Evolutionary conservation across 2,888 invertebrate genomes (phyloP).

Genomic region (Drosophila percnosoma): DNA sequence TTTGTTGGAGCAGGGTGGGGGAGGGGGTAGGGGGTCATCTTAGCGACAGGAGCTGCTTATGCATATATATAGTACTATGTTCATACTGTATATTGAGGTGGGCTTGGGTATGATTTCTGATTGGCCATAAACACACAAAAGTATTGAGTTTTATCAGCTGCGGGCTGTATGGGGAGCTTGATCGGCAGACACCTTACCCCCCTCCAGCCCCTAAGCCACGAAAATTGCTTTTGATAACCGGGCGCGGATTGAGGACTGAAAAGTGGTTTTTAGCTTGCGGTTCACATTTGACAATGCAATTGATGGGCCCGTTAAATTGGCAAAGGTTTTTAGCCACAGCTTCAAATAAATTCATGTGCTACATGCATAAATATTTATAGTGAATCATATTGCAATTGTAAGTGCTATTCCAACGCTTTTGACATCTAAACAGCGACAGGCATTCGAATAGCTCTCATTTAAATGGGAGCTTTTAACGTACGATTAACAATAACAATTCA

Average conservation of each 20-base stretch:
- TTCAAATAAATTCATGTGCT: slow-evolving; percentile 35
- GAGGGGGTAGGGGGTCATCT: not conserved
- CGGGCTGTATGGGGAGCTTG: slow-evolving; percentile 69
- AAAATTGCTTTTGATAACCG: slow-evolving; percentile 78
- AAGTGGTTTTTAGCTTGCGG: slow-evolving; percentile 73
- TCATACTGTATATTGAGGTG: slow-evolving; percentile 56
- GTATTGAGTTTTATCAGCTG: slow-evolving; percentile 81
- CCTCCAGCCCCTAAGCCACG: slow-evolving; percentile 13
- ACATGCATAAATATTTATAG: slow-evolving; percentile 38
- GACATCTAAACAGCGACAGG: slow-evolving; percentile 48
- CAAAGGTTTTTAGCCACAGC: slow-evolving; percentile 32
- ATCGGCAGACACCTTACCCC: slow-evolving; percentile 7
- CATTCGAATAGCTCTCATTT: slow-evolving; percentile 30
- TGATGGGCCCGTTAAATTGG: slow-evolving; percentile 70
- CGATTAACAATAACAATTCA: not conserved
- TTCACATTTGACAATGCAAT: slow-evolving; percentile 76
- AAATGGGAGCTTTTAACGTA: slow-evolving; percentile 17
- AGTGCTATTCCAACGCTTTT: slow-evolving; percentile 31
- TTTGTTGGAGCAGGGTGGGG: not conserved
- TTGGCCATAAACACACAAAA: slow-evolving; percentile 79
- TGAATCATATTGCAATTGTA: slow-evolving; percentile 56
- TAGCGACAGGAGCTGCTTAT: slow-evolving; percentile 57
- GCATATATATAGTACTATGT: slow-evolving; percentile 48
- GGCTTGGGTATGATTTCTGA: slow-evolving; percentile 79
- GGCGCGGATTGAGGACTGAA: slow-evolving; percentile 68